These are phyloP conservation scores for Embidobia sp. DNA, from an alignment of 2,888 invertebrate species.

Conservation along the genomic window DNA sequence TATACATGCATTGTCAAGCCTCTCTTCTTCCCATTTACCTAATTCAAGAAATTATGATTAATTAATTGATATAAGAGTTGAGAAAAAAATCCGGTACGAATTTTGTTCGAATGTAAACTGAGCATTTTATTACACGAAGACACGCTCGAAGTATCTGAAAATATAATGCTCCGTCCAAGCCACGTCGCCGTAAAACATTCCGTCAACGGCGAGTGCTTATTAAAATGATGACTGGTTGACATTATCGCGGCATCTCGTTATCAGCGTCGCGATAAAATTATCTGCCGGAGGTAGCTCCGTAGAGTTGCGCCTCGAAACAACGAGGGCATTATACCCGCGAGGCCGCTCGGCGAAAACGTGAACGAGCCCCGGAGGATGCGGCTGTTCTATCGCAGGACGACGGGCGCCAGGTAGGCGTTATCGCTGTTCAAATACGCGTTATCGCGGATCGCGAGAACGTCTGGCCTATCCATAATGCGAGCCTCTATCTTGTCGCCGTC, in stretches of 20 bases:
- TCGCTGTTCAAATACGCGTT: constrained; percentile 77
- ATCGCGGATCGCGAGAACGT: constrained; percentile 73
- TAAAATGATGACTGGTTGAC: constrained; percentile 7
- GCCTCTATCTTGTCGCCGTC: no score
- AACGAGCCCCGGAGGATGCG: constrained; percentile 35
- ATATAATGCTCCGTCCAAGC: no score
- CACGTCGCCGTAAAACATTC: no score
- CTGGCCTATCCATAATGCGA: constrained; percentile 44
- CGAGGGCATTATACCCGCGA: constrained; percentile 50
- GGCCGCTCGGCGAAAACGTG: constrained; percentile 17
- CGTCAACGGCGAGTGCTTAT: not conserved
- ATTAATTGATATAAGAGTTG: no score
- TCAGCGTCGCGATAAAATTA: constrained; percentile 34
- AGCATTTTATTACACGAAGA: no score
- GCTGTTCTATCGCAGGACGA: constrained; percentile 53
- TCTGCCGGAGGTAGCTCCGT: constrained; percentile 11
- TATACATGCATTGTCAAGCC: no score
- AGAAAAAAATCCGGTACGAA: no score
- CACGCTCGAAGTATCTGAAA: no score
- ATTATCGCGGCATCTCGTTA: constrained; percentile 35
- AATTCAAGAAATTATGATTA: no score
- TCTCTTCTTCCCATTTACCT: no score
- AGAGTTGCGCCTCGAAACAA: constrained; percentile 16
- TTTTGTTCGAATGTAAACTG: no score
- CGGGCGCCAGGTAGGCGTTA: constrained; percentile 76